phyloP scores from a whole-genome alignment of 2,113 vertebrate species.

The Pollachius pollachius region DNA sequence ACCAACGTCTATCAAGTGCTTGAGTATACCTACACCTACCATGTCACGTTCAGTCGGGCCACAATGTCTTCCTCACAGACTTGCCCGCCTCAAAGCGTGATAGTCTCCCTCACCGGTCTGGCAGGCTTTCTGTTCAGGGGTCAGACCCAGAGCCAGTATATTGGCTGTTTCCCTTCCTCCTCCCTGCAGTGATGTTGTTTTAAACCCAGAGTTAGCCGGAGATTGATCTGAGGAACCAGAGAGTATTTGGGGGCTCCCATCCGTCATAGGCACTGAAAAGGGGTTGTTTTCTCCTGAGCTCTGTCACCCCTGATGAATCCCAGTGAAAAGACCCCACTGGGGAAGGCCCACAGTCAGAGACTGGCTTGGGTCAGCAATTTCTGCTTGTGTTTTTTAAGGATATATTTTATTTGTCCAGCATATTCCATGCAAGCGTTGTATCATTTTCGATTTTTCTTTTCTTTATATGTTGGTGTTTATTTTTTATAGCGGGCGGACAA shows the following conservation, averaged over 20 bases:
- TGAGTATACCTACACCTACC: not conserved
- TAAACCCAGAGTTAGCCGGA: constrained; percentile 69
- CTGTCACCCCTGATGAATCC: constrained; percentile 67
- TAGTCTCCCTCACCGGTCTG: not conserved
- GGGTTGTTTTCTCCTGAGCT: constrained; percentile 56
- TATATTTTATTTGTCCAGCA: constrained; percentile 66
- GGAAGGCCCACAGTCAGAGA: constrained; percentile 63
- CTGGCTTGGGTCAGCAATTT: constrained; percentile 75
- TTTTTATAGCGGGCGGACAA: constrained; percentile 76
- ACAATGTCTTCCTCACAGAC: constrained; percentile 35
- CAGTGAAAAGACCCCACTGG: constrained; percentile 56
- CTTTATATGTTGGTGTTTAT: constrained; percentile 76
- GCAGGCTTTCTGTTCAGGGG: constrained; percentile 54
- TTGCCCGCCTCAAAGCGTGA: constrained; percentile 43
- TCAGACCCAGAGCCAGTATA: constrained; percentile 42
- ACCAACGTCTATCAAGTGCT: too few relatives aligned
- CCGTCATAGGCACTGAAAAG: constrained; percentile 52
- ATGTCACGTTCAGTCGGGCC: not conserved
- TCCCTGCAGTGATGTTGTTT: constrained; percentile 64
- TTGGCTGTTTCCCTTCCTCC: constrained; percentile 66
- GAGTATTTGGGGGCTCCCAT: constrained; percentile 60
- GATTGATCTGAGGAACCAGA: constrained; percentile 61
- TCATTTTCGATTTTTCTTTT: constrained; percentile 48
- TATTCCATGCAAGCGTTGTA: constrained; percentile 77
- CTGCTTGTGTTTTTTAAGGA: constrained; percentile 59